Base-by-base conservation (phyloP, 2,113 vertebrate species). In the Toxotes jaculatrix region DNA sequence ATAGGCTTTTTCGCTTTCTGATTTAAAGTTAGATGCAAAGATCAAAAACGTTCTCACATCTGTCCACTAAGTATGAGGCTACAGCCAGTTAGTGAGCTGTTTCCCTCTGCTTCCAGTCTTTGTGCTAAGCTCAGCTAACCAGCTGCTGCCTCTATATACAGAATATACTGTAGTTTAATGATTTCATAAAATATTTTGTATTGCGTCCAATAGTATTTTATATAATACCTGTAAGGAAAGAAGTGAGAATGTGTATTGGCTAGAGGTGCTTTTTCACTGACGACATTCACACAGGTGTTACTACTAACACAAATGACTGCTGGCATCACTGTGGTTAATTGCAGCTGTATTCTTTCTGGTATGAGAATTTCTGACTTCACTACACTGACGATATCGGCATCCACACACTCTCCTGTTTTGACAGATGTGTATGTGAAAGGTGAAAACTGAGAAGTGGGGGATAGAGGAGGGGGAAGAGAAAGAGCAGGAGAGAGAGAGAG, bases 401-500 rank as follows among this genome's bases (percentile, higher is more conserved):
- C 43, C 6, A 16, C 8, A 42, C 36, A 42, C 40, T 34, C 19
- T 36, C 43, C 77, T 63, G 72, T 77, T 83, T 57, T 77, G 70
- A 88, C 42, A 79, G 77, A 71, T 69, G 62, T 65, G 63, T 9
- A 60, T 69, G 83, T 60, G 70, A 85, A 68, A 49, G 16, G 61
- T 77, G 85, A 87, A 83, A 86, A 56, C 21, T 53, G 74, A 78
- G 83, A 67, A 73, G 47, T 21, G 73, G 36, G n/a, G 55, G 3
- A 43, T 27, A 1, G 36, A 23, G 57, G 40, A 3, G 59, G 17
- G 38, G 9, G 32, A 27, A 4, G 27, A 3, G 17, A 38, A 10
- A 16, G 55, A 40, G 56, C 9, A 19, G 45, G 34, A 12, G 45
- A 27, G 27, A 27, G 45, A 27, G 27, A 27, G 36, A 53, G 40